Conservation (phyloP, 2,888 invertebrate species). For the Trissoscelio sp. region DNA sequence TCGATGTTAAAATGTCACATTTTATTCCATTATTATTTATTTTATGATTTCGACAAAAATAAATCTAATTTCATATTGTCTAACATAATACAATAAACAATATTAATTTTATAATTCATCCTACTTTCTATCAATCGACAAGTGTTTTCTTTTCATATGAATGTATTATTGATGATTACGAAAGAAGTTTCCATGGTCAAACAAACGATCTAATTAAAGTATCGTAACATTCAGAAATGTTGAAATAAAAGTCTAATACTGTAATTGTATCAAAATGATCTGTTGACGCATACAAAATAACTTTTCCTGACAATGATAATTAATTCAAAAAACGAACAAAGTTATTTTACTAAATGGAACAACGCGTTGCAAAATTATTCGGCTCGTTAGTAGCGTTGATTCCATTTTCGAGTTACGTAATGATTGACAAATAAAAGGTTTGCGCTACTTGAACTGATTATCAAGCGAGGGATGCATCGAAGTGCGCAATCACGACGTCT, state of each 20-base stretch:
- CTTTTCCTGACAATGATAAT: constrained; percentile 2
- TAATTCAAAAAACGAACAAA: constrained; percentile 16
- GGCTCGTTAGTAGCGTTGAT: background rate
- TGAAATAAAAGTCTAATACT: constrained; percentile 1
- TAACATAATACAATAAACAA: background rate
- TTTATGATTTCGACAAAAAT: background rate
- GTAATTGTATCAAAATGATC: background rate
- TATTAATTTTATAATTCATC: background rate
- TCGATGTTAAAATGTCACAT: constrained; percentile 11
- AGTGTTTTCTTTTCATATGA: no score
- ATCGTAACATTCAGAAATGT: background rate
- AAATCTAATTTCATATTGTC: background rate
- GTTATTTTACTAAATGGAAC: background rate
- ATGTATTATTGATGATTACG: background rate
- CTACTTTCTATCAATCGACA: background rate
- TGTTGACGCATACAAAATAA: background rate
- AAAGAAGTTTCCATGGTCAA: background rate
- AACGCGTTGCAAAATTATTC: background rate
- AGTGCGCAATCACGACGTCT: constrained; percentile 22
- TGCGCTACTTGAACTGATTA: background rate
- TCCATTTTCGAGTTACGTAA: background rate
- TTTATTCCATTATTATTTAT: constrained; percentile 9
- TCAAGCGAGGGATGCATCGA: background rate
- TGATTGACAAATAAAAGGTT: constrained; percentile 1
- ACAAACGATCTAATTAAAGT: no score